Percentiles rank a stretch among this genome's conserved stretches.
phyloP scores from a whole-genome alignment of 2,113 vertebrate genomes.

The Rhea pennata region DNA sequence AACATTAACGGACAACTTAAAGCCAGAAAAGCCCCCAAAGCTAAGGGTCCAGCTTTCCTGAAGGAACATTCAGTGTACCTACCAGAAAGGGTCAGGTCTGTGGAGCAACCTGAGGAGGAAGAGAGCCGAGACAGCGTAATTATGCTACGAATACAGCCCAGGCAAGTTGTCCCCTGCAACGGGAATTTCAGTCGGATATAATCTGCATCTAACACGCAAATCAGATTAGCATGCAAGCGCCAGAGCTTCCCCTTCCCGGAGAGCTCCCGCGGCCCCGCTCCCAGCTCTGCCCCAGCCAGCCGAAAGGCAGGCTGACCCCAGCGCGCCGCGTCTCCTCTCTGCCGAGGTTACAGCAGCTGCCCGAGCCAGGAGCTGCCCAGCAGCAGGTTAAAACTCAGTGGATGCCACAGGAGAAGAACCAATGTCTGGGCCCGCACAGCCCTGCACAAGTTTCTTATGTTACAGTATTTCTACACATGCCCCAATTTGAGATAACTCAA shows the following conservation, averaged over 20 bases:
- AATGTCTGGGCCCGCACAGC: not conserved
- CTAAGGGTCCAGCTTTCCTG: not conserved
- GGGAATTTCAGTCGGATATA: not conserved
- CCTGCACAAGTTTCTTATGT: not conserved
- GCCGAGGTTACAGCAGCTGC: not conserved
- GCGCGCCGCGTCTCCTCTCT: not conserved
- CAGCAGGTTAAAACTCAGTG: not conserved
- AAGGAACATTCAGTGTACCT: not conserved
- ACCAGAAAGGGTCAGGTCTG: not conserved
- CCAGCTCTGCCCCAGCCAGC: not conserved
- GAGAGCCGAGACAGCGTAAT: rapidly evolving
- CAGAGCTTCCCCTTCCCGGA: not conserved
- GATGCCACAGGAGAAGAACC: not conserved
- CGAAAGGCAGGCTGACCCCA: not conserved
- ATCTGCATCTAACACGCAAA: rapidly evolving
- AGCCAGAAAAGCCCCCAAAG: not conserved
- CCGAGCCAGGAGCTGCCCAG: not conserved
- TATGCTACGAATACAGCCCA: rapidly evolving
- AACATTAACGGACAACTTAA: slow-evolving; percentile 2
- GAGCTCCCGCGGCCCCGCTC: not conserved
- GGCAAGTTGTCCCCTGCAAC: not conserved
- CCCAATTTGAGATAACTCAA: not conserved
- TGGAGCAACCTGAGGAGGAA: not conserved
- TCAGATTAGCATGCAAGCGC: not conserved
- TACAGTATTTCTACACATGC: not conserved